Percentiles rank a stretch among this genome's conserved stretches.
Conservation (phyloP, 1,140 invertebrate species). For the Pseudobourletiella spinata region DNA sequence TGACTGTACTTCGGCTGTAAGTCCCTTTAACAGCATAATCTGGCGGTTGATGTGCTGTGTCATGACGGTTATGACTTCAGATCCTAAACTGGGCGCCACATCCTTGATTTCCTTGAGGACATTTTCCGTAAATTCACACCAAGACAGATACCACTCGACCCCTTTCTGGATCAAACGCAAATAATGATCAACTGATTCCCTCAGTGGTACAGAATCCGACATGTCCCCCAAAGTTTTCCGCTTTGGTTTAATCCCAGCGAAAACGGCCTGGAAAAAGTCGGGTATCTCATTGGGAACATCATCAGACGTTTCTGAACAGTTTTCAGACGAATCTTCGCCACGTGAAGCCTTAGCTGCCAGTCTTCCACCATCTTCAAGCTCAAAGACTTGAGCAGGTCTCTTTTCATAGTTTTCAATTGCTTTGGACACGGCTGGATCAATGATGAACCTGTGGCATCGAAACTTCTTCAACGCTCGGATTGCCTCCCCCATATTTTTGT, state of each 20-base stretch:
- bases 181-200: background rate
- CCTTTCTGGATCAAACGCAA: background rate
- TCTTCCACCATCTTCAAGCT: background rate
- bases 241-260: background rate
- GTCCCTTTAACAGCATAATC: background rate
- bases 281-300: background rate
- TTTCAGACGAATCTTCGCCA: background rate
- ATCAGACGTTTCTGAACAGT: background rate
- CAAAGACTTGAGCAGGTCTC: background rate
- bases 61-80: background rate
- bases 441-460: background rate
- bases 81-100: background rate
- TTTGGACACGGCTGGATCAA: background rate
- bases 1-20: background rate
- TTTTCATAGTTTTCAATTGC: background rate
- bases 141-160: background rate
- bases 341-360: background rate
- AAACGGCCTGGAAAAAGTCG: background rate
- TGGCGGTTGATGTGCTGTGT: background rate
- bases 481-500: background rate
- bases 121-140: background rate
- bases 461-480: background rate
- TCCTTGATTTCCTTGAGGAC: background rate
- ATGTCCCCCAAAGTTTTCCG: background rate
- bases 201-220: background rate